Evolutionary conservation across 2,113 vertebrate species (phyloP).

Genomic region (Bolborhynchus lineola): DNA sequence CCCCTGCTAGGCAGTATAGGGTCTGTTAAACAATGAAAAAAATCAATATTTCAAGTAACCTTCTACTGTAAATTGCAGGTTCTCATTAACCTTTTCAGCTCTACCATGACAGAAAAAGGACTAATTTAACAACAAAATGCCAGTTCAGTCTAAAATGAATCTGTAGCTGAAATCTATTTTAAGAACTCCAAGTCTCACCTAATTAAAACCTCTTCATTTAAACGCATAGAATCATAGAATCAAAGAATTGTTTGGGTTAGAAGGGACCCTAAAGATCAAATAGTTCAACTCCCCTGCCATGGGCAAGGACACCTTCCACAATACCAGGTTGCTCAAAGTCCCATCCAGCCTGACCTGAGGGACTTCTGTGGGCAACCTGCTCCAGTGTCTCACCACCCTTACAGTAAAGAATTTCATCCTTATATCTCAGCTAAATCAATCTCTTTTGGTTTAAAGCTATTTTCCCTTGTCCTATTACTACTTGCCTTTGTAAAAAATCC

Average conservation of each 20-base stretch:
- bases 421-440: not conserved
- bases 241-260: not conserved
- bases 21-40: not conserved
- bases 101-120: not conserved
- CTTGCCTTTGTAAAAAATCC: not conserved
- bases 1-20: not conserved
- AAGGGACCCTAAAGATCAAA: not conserved
- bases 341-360: not conserved
- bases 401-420: not conserved
- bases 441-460: not conserved
- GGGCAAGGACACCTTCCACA: not conserved
- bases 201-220: not conserved
- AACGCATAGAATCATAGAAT: not conserved
- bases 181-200: not conserved
- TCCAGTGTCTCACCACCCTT: not conserved
- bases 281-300: not conserved
- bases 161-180: conserved; percentile 9
- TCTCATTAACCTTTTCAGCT: conserved; percentile 27
- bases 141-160: not conserved
- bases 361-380: not conserved
- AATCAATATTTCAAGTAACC: not conserved
- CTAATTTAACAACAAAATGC: not conserved
- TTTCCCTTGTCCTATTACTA: not conserved
- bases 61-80: not conserved
- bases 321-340: not conserved